Conservation (phyloP, 1,140 invertebrate species). For the Bursaphelenchus mucronatus region DNA sequence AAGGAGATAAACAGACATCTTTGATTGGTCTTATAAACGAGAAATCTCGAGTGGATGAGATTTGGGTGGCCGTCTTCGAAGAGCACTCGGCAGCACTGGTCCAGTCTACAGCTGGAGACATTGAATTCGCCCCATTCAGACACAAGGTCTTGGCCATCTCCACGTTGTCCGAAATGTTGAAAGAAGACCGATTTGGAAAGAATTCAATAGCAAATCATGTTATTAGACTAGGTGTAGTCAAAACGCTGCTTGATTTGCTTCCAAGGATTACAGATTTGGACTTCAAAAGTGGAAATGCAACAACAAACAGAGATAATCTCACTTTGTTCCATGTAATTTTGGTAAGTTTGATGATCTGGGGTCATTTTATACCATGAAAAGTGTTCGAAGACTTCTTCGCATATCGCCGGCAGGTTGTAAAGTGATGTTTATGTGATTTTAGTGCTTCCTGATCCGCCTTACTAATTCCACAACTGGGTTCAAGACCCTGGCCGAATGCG, state of each 20-base stretch:
- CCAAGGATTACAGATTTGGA: background rate
- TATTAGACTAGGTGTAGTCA: background rate
- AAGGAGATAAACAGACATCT: background rate
- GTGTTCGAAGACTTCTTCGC: too few relatives aligned
- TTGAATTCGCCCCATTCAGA: slow-evolving; percentile 8
- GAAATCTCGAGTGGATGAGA: background rate
- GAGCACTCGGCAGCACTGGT: slow-evolving; percentile 4
- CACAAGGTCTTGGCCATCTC: slow-evolving; percentile 18
- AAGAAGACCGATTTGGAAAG: slow-evolving; percentile 7
- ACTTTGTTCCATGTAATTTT: too few relatives aligned
- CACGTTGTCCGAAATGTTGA: slow-evolving; percentile 4
- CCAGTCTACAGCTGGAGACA: slow-evolving; percentile 1
- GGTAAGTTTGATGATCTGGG: too few relatives aligned
- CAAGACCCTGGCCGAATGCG: too few relatives aligned
- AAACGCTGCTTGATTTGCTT: background rate
- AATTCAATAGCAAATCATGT: slow-evolving; percentile 1
- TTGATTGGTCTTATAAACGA: background rate
- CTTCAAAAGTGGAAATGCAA: background rate
- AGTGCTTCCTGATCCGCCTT: too few relatives aligned
- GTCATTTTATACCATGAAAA: too few relatives aligned
- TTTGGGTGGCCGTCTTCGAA: slow-evolving; percentile 3
- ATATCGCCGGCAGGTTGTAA: too few relatives aligned
- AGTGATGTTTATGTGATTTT: too few relatives aligned
- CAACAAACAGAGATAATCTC: too few relatives aligned
- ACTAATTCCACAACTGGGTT: too few relatives aligned